Conservation (phyloP, 2,113 vertebrate genomes). For the Tetraodon nigroviridis region DNA sequence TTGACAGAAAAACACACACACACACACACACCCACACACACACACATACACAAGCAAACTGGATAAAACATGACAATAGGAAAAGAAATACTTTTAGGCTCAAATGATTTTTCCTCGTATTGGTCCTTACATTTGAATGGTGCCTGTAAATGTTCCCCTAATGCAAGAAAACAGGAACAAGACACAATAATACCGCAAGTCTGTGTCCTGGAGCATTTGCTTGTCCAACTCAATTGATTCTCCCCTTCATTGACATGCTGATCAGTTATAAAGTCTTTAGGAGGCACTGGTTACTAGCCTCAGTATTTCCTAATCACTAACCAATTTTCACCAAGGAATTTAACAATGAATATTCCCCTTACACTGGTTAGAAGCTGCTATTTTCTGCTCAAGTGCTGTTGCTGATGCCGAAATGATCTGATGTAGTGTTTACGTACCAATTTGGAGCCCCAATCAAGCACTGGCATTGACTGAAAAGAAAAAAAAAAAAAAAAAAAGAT, state of each 20-base stretch:
- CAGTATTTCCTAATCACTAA: too few species aligned
- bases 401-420: constrained; percentile 30
- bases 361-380: constrained; percentile 56
- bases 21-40: too few species aligned
- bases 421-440: constrained; percentile 20
- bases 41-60: constrained; percentile 21
- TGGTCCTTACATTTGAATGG: constrained; percentile 58
- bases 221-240: constrained; percentile 65
- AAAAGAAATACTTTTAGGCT: constrained; percentile 63
- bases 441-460: background rate
- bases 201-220: constrained; percentile 40
- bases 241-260: constrained; percentile 64
- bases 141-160: constrained; percentile 45
- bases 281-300: too few species aligned
- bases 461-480: too few species aligned
- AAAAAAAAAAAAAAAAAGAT: too few species aligned
- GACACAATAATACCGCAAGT: constrained; percentile 32
- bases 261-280: constrained; percentile 17
- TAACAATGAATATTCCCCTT: constrained; percentile 49
- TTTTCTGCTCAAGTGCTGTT: constrained; percentile 35
- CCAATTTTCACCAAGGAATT: constrained; percentile 29
- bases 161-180: constrained; percentile 39
- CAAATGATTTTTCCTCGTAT: constrained; percentile 57
- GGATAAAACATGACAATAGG: constrained; percentile 60
- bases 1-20: too few species aligned